Evolutionary conservation across 2,888 invertebrate species (phyloP).

Genomic region (Allacma fusca): DNA sequence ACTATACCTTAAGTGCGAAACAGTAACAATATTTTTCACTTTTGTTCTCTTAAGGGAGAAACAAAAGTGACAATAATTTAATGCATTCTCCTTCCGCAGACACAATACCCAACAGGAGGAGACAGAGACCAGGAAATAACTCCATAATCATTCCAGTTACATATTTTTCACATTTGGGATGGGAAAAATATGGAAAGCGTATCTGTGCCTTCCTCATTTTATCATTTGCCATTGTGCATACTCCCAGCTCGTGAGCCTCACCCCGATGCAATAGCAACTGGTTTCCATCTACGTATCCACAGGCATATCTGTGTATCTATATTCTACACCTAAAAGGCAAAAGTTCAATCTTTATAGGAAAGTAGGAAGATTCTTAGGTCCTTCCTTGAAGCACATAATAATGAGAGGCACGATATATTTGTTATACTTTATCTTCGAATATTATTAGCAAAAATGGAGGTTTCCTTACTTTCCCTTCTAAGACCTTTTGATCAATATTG

Average conservation of each 20-base stretch:
- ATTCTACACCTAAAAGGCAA: too few relatives aligned
- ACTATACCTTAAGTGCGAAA: slow-evolving; percentile 1
- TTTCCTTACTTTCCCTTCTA: background rate
- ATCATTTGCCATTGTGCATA: background rate
- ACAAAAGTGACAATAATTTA: slow-evolving; percentile 23
- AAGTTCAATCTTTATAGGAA: too few relatives aligned
- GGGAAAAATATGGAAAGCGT: slow-evolving; percentile 9
- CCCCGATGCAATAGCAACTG: too few relatives aligned
- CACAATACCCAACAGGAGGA: background rate
- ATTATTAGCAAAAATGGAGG: slow-evolving; percentile 1
- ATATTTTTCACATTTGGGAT: slow-evolving; percentile 13
- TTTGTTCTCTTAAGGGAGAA: slow-evolving; percentile 11
- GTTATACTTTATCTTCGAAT: slow-evolving; percentile 1
- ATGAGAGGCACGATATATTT: background rate
- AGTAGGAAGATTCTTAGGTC: too few relatives aligned
- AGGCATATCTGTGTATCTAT: too few relatives aligned
- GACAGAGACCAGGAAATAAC: slow-evolving; percentile 12
- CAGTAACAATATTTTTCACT: slow-evolving; percentile 19
- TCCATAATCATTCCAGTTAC: background rate
- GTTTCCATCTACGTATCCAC: too few relatives aligned
- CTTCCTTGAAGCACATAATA: background rate
- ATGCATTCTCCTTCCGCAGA: slow-evolving; percentile 9
- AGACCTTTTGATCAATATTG: slow-evolving; percentile 11
- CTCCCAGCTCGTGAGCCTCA: too few relatives aligned
- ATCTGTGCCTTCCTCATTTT: slow-evolving; percentile 2